Base-by-base conservation (phyloP, 92 coral and sea anemone genomes). In the Muricea muricata region DNA sequence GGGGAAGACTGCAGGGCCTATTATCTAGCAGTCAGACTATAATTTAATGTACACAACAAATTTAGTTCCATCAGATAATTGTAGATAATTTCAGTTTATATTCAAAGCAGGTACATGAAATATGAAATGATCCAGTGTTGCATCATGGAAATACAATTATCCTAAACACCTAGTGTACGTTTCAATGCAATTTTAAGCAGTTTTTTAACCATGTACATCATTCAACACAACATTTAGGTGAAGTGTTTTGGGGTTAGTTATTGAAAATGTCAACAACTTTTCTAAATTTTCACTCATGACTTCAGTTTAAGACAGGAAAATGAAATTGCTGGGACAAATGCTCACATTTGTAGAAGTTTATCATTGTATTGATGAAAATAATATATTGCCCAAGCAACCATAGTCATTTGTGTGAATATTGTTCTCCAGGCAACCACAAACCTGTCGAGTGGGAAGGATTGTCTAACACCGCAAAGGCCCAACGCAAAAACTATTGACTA, bases 341-440 rank as follows among this genome's bases (percentile, higher is more conserved):
- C n/a, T n/a, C n/a, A n/a, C n/a, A n/a, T n/a, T n/a, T n/a, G n/a
- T n/a, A n/a, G 17, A 26, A 63, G 70, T 32, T 10, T 29, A 20
- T 28, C 28, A 18, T 6, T 63, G 70, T 32, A 63, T 52, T 52
- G 65, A 57, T 26, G 28, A 9, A 63, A 63, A 30, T 25, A 63
- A 5, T 32, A 63, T 61, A 63, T 63, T 63, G 70, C n/a, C 17
- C 2, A 25, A 63, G n/a, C 70, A 63, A 21, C 39, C 37, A 63
- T 63, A 63, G 28, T 63, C 70, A 63, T 28, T 52, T 32, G 39
- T 26, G 15, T 63, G 68, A 63, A 63, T 78, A 37, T 20, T 58
- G 54, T 78, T 78, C 83, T 31, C 83, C 71, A 78, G 83, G 83
- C 83, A 78, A 78, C 83, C 83, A 55, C 69, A 78, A 31, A 78